Base-by-base conservation (phyloP, 2,797 vertebrate genomes). In the Melanotaenia boesemani region DNA sequence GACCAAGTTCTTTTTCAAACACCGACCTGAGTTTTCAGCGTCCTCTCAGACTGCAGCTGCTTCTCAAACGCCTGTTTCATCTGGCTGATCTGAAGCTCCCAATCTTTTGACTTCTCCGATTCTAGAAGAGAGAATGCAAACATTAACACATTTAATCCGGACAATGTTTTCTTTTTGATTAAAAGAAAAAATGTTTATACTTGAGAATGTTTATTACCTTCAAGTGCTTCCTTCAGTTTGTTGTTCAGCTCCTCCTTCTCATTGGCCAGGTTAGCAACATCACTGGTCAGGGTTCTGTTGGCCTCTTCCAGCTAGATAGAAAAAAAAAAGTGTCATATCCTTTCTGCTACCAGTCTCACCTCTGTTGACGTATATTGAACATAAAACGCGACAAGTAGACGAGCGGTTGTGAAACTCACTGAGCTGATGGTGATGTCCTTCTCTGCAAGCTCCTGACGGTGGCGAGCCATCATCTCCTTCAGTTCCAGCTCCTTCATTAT, bases 401-500 rank as follows among this genome's bases (percentile, higher is more conserved):
- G 12, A 16, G 16, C 22, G 30, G 46, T 37, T 28, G 1, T 34
- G 50, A 6, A 12, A 85, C 97, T 95, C 90, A 99, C 98, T 56
- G 95, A 98, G 46, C 86, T 91, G 89, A 99, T 97, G 44, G 98
- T 99, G 77, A 96, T 95, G 87, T 99, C 97, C 90, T 98, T 99
- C 81, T 99, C 97, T 0, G 90, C 74, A 18, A 99, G 95, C 48
- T 99, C 98, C 88, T 99, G 98, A 16, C 96, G 96, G 81, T 99
- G 97, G 66, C 97, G 95, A 0, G 96, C 97, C 94, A 97, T 98
- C 97, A 99, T 98, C 90, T 99, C 98, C 89, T 99, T 99, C 80
- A 99, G 96, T 85, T 99, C 97, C 77, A 99, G 92, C 85, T 99
- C 98, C 88, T 99, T 99, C 97, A 99, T 98, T 76, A 99, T 99